Evolutionary conservation across 2,888 invertebrate genomes (phyloP), one percentile per base, ranked within the genome.

Genomic region (Synergus itoensis): DNA sequence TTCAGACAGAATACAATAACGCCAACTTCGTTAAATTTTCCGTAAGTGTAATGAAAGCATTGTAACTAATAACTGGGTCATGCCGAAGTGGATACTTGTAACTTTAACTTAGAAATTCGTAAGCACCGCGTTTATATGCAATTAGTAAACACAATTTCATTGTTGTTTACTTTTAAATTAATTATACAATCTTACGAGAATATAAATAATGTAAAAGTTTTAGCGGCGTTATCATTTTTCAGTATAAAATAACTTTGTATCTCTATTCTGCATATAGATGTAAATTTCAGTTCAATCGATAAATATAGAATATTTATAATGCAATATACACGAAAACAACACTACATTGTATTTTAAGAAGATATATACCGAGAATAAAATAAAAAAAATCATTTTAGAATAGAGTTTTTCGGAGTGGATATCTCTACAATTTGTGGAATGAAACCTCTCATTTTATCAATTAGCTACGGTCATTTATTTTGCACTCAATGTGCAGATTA

Each of bases 391-490:
- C 3, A 21, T 18, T 60, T 21, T 12, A 21, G 9, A 60, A 60
- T 21, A 11, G 11, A 18, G 18, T n/a, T 48, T 5, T 18, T 9
- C 57, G 11, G 18, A n/a, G 18, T 60, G 7, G 57, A 60, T 48
- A 16, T 1, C 5, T 7, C 16, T 1, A 48, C 48, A 48, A 48
- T 16, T 48, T 48, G 16, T 48, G 48, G 7, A 48, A 48, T 48
- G 16, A 48, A 48, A 48, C 48, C 57, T 21, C 69, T 48, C 45
- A 69, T 69, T 69, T 69, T 69, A 69, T 45, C 69, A 69, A 69
- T 69, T 69, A 69, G 21, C 48, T 53, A 28, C 45, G 36, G 7
- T 28, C 69, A 36, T 69, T 69, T 69, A 5, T 14, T 16, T 14
- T 16, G 16, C 28, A 16, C 36, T 53, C 69, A 28, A 21, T 69